A percentile compares a stretch with the other conserved stretches of the same genome.
Conservation (phyloP, 2,113 vertebrate genomes). For the Balaeniceps rex region DNA sequence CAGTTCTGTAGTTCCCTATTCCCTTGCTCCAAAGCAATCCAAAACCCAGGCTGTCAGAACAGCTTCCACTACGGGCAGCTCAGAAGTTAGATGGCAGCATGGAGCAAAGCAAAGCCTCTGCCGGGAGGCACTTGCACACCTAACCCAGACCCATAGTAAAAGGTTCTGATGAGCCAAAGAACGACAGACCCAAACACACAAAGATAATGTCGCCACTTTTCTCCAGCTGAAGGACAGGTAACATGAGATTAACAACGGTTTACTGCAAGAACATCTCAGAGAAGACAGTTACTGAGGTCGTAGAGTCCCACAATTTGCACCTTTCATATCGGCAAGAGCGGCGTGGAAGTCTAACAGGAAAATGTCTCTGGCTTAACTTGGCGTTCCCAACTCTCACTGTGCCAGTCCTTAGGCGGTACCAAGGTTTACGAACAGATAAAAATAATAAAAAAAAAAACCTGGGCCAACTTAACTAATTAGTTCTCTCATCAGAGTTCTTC, state of each 20-base stretch:
- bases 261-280: not conserved
- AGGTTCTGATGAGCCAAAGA: not conserved
- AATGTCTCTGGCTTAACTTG: not conserved
- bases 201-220: not conserved
- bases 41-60: not conserved
- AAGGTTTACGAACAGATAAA: not conserved
- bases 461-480: not conserved
- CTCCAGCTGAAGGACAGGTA: not conserved
- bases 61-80: not conserved
- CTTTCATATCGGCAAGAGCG: not conserved
- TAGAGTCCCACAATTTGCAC: accelerated
- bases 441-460: not conserved
- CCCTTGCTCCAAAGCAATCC: not conserved
- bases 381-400: not conserved
- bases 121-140: not conserved
- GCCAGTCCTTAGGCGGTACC: not conserved
- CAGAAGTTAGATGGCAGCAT: not conserved
- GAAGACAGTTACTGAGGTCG: not conserved
- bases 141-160: not conserved
- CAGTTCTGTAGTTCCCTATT: not conserved
- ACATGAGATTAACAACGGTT: not conserved
- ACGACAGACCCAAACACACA: accelerated
- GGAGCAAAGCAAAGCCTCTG: not conserved
- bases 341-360: not conserved
- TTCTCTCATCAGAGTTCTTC: not conserved